Conservation (phyloP, 1,140 invertebrate species). For the Nasonia longicornis region DNA sequence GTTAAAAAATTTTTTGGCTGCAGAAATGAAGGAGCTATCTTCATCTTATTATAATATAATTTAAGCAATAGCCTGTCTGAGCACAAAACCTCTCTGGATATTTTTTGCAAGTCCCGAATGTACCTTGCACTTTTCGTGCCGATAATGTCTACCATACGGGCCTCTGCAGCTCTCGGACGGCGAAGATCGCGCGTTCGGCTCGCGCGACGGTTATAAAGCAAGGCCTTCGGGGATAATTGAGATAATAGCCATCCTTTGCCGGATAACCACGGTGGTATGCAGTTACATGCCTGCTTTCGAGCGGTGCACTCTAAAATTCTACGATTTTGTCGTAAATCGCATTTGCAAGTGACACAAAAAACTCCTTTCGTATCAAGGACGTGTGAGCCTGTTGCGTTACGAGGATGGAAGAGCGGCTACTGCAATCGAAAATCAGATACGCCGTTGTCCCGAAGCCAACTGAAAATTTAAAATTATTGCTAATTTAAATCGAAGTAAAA, state of each 20-base stretch:
- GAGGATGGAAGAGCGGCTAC: too few relatives aligned
- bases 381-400: background rate
- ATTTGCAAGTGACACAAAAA: conserved; percentile 3
- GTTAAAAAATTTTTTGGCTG: too few relatives aligned
- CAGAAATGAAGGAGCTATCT: background rate
- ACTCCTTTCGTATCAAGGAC: background rate
- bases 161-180: background rate
- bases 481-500: too few relatives aligned
- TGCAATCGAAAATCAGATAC: background rate
- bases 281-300: background rate
- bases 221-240: conserved; percentile 34
- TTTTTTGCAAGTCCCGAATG: background rate
- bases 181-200: background rate
- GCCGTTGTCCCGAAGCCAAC: background rate
- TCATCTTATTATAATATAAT: background rate
- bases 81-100: background rate
- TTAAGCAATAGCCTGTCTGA: background rate
- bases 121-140: background rate
- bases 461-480: too few relatives aligned
- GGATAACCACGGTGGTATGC: conserved; percentile 19
- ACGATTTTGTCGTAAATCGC: conserved; percentile 9
- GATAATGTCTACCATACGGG: background rate
- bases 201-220: background rate
- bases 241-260: conserved; percentile 26
- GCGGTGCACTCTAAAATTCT: conserved; percentile 22